A percentile compares a stretch with the other conserved stretches of the same genome.
Conservation (phyloP, 2,888 invertebrate genomes). For the Drosophila macrospina region DNA sequence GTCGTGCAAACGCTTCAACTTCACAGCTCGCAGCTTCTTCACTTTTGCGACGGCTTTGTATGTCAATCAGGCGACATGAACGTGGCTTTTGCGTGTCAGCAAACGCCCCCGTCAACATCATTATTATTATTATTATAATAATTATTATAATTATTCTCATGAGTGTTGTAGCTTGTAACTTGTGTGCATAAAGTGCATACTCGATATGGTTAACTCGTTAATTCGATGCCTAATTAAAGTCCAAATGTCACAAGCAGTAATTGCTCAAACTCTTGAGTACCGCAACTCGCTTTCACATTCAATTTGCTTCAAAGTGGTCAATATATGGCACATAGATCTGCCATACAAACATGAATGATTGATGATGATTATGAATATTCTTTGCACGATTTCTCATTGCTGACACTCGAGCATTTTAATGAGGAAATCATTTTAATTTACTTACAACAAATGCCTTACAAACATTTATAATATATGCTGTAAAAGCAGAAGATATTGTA, state of each 20-base stretch:
- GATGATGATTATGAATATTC: too few species aligned
- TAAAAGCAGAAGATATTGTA: too few species aligned
- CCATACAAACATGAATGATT: too few species aligned
- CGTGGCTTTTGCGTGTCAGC: constrained; percentile 69
- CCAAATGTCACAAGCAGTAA: constrained; percentile 5
- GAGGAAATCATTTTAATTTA: too few species aligned
- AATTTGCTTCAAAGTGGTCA: background rate
- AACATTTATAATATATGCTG: too few species aligned
- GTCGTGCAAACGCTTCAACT: background rate
- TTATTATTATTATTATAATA: constrained; percentile 21
- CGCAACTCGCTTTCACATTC: too few species aligned
- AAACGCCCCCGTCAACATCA: constrained; percentile 38
- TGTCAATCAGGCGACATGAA: constrained; percentile 71
- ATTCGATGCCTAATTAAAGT: constrained; percentile 17
- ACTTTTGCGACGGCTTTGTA: constrained; percentile 54
- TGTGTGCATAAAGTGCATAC: constrained; percentile 25
- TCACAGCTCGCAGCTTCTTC: background rate
- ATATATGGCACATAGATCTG: too few species aligned
- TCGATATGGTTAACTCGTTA: constrained; percentile 16
- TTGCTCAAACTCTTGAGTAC: background rate
- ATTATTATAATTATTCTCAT: constrained; percentile 5
- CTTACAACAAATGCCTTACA: too few species aligned
- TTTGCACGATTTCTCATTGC: too few species aligned
- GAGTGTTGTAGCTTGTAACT: constrained; percentile 7
- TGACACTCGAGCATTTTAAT: too few species aligned